phyloP scores from a whole-genome alignment of 2,888 invertebrate genomes.

The Hipparchia sbordonii region DNA sequence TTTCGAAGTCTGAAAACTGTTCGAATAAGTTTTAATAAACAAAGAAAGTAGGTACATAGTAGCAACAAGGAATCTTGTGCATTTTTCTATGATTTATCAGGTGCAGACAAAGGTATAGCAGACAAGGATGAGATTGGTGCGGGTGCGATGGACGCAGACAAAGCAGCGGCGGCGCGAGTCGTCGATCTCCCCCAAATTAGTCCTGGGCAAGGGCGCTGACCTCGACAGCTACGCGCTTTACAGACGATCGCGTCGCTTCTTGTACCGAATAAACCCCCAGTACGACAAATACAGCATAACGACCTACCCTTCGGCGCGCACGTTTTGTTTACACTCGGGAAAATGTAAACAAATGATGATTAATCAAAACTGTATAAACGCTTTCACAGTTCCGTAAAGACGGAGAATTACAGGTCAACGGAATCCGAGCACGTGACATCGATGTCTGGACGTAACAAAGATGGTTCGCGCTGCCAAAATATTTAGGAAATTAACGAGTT shows the following conservation, averaged over 20 bases:
- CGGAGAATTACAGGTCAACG: constrained; percentile 1
- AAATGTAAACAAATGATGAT: constrained; percentile 18
- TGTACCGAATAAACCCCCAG: constrained; percentile 33
- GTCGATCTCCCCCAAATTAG: constrained; percentile 82
- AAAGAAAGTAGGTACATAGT: neutral
- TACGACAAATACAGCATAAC: constrained; percentile 28
- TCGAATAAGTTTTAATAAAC: neutral
- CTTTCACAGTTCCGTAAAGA: neutral
- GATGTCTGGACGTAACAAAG: constrained; percentile 1
- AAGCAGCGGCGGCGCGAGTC: constrained; percentile 70
- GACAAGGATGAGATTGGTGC: constrained; percentile 42
- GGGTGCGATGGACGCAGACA: constrained; percentile 68
- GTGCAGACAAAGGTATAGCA: constrained; percentile 25
- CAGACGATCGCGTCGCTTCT: constrained; percentile 39
- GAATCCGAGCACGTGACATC: constrained; percentile 9
- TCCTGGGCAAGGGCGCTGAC: constrained; percentile 80
- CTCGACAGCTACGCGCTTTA: constrained; percentile 58
- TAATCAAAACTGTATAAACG: neutral
- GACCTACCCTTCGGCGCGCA: constrained; percentile 19
- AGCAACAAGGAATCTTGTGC: neutral
- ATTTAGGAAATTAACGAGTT: neutral
- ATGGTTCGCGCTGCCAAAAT: constrained; percentile 6
- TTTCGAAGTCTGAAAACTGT: neutral
- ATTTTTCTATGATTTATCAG: constrained; percentile 15
- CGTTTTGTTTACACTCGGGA: constrained; percentile 28